A percentile compares a stretch with the other conserved stretches of the same genome.
phyloP scores from a whole-genome alignment of 2,888 invertebrate species.

The Ophioninae sp. region DNA sequence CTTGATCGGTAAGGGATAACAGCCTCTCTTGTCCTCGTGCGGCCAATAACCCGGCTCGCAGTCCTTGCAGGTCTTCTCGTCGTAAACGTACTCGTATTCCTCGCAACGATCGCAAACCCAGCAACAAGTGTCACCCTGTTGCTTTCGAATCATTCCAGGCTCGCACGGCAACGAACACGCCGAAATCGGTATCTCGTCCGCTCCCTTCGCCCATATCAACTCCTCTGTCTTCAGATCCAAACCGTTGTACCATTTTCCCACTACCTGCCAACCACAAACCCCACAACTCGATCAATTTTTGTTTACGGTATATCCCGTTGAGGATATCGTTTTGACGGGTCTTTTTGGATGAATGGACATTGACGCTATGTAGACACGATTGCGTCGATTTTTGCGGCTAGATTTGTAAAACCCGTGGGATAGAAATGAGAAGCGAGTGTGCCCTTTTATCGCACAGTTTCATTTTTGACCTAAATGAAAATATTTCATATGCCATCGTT shows the following conservation, averaged over 20 bases:
- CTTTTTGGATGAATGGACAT: too few species aligned
- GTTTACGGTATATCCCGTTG: too few species aligned
- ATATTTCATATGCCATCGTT: too few species aligned
- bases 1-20: constrained; percentile 84
- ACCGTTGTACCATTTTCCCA: constrained; percentile 85
- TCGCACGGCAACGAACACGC: constrained; percentile 87
- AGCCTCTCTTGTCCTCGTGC: constrained; percentile 84
- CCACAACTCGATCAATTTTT: background rate
- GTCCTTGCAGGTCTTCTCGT: constrained; percentile 86
- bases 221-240: constrained; percentile 82
- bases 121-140: constrained; percentile 88
- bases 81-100: constrained; percentile 85
- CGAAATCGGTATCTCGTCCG: constrained; percentile 84
- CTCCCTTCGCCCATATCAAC: constrained; percentile 83
- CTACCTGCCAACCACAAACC: constrained; percentile 79
- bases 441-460: too few species aligned
- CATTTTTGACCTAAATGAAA: too few species aligned
- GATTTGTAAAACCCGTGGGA: too few species aligned
- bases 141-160: constrained; percentile 86
- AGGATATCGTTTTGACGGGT: too few species aligned
- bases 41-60: constrained; percentile 87
- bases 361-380: too few species aligned
- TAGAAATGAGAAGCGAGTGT: too few species aligned
- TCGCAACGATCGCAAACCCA: constrained; percentile 90
- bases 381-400: too few species aligned